Conservation (phyloP, 2,797 vertebrate species). For the Pseudopleuronectes americanus region DNA sequence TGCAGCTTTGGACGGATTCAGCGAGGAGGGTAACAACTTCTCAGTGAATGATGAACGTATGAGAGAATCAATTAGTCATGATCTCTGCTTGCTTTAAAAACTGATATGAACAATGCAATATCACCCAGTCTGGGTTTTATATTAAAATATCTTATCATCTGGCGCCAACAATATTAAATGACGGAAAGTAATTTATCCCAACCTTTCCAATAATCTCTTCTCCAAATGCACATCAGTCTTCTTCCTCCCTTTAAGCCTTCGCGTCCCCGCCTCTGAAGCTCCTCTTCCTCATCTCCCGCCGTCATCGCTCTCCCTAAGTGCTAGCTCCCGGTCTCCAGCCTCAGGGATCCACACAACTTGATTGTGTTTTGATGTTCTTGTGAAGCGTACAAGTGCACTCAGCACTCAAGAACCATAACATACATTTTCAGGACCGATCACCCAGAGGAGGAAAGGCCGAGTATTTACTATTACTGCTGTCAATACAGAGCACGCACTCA, state of each 20-base stretch:
- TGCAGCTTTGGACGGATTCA: slow-evolving; percentile 55
- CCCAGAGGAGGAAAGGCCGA: slow-evolving; percentile 50
- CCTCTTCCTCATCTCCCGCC: slow-evolving; percentile 29
- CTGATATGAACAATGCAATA: slow-evolving; percentile 25
- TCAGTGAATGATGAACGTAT: slow-evolving; percentile 43
- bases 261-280: slow-evolving; percentile 27
- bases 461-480: slow-evolving; percentile 57
- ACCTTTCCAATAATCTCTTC: slow-evolving; percentile 38
- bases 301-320: slow-evolving; percentile 74
- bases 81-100: slow-evolving; percentile 21
- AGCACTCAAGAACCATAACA: slow-evolving; percentile 93
- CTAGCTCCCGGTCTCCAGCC: slow-evolving; percentile 76
- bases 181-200: slow-evolving; percentile 23
- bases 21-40: slow-evolving; percentile 44
- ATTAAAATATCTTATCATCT: slow-evolving; percentile 21
- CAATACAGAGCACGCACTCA: slow-evolving; percentile 27
- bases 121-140: slow-evolving; percentile 21
- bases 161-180: slow-evolving; percentile 15
- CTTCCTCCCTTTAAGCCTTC: slow-evolving; percentile 32
- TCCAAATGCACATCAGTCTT: slow-evolving; percentile 15
- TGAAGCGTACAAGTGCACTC: slow-evolving; percentile 90
- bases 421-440: slow-evolving; percentile 87
- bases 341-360: slow-evolving; percentile 85
- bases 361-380: slow-evolving; percentile 97
- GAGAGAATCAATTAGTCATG: slow-evolving; percentile 51